Conservation (phyloP, 2,888 invertebrate genomes). For the Prosapia bicincta region DNA sequence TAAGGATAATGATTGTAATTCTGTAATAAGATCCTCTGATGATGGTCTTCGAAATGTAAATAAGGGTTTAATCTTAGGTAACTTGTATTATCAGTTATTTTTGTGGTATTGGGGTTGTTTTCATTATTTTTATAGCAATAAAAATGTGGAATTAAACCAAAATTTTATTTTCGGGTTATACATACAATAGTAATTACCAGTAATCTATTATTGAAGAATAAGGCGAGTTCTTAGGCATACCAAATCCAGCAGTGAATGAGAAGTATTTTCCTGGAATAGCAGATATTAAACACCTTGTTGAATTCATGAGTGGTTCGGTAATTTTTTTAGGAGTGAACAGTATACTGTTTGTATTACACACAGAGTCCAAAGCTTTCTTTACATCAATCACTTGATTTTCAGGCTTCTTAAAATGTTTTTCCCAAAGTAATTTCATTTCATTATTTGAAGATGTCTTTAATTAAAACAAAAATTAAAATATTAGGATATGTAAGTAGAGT, state of each 20-base stretch:
- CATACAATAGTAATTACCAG: not conserved
- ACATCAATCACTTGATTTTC: not conserved
- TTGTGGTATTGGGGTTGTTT: too few species aligned
- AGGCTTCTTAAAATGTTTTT: not conserved
- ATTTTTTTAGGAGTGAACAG: not conserved
- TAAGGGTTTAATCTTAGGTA: too few species aligned
- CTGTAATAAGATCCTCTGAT: too few species aligned
- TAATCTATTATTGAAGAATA: not conserved
- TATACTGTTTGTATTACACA: not conserved
- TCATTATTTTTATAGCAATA: too few species aligned
- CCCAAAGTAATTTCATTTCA: not conserved
- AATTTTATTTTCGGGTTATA: too few species aligned
- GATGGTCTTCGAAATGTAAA: too few species aligned
- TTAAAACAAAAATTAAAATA: too few species aligned
- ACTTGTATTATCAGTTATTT: too few species aligned
- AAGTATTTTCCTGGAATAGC: not conserved
- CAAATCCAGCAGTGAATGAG: not conserved
- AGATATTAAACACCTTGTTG: not conserved
- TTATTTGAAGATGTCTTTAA: not conserved
- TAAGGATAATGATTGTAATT: too few species aligned
- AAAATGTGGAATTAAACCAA: too few species aligned
- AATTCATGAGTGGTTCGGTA: not conserved
- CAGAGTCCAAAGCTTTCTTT: not conserved
- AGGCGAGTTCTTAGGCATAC: not conserved
- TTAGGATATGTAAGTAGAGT: too few species aligned